These are phyloP conservation scores for Copidosoma aretas DNA, from an alignment of 2,888 invertebrate genomes.

Conservation along the genomic window DNA sequence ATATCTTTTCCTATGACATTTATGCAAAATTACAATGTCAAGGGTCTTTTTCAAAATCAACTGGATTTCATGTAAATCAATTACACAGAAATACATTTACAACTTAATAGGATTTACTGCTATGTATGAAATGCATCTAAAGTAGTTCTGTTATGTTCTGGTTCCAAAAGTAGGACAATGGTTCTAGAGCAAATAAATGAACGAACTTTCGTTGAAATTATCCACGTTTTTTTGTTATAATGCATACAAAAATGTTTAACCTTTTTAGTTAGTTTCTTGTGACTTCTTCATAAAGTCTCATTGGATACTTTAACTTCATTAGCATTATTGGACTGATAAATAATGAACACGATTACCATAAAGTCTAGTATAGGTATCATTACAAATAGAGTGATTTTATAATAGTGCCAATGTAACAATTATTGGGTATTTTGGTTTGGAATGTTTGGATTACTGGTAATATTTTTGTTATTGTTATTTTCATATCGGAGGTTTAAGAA, in stretches of 20 bases:
- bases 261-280: neutral
- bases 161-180: too few relatives aligned
- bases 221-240: too few relatives aligned
- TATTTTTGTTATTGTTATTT: neutral
- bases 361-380: neutral
- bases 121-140: too few relatives aligned
- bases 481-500: slow-evolving; percentile 33
- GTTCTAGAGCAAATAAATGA: too few relatives aligned
- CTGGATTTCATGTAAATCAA: too few relatives aligned
- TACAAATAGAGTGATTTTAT: neutral
- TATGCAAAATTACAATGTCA: neutral
- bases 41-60: neutral
- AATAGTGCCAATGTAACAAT: too few relatives aligned
- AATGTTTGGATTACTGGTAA: too few relatives aligned
- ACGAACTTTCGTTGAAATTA: too few relatives aligned
- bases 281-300: neutral
- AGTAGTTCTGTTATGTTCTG: too few relatives aligned
- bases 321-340: neutral
- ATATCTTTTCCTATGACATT: neutral
- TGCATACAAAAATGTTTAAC: neutral
- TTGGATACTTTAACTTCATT: neutral
- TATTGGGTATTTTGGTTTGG: too few relatives aligned
- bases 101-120: too few relatives aligned
- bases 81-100: too few relatives aligned
- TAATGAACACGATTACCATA: neutral